phyloP scores from a whole-genome alignment of 2,888 invertebrate species.

The Drosophila ustulata region DNA sequence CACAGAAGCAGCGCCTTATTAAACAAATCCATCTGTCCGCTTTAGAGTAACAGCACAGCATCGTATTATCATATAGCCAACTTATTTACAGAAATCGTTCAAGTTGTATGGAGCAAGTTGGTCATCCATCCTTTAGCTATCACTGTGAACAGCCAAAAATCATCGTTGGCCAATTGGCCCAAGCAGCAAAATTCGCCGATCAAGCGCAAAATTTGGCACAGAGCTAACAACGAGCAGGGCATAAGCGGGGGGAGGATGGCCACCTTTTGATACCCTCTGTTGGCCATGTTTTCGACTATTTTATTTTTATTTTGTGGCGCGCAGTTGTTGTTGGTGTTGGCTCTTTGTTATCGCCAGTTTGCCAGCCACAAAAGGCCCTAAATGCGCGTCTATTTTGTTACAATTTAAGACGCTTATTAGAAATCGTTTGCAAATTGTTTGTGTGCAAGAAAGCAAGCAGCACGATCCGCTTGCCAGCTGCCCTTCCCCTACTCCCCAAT shows the following conservation, averaged over 20 bases:
- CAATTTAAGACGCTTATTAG: slow-evolving; percentile 81
- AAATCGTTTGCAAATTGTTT: slow-evolving; percentile 81
- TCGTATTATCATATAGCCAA: no score
- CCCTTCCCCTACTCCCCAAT: background rate
- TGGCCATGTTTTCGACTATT: slow-evolving; percentile 47
- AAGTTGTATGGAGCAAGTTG: no score
- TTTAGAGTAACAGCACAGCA: background rate
- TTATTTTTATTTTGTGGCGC: background rate
- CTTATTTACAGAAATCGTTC: no score
- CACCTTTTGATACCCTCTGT: slow-evolving; percentile 65
- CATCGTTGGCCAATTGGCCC: slow-evolving; percentile 31
- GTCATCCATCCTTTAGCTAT: slow-evolving; percentile 10
- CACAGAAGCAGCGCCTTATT: background rate
- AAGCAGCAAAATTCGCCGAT: slow-evolving; percentile 47
- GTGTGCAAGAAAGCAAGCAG: slow-evolving; percentile 67
- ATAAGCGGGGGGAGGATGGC: slow-evolving; percentile 37
- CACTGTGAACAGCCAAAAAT: slow-evolving; percentile 34
- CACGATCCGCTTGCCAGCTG: slow-evolving; percentile 48
- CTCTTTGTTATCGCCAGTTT: slow-evolving; percentile 60
- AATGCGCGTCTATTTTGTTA: slow-evolving; percentile 79
- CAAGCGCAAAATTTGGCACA: slow-evolving; percentile 71
- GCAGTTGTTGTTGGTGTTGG: slow-evolving; percentile 24
- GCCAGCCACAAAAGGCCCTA: slow-evolving; percentile 71
- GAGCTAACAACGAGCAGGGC: slow-evolving; percentile 37
- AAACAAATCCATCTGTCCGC: background rate